These are phyloP conservation scores for Andinoacara biseriatus DNA, from an alignment of 2,113 vertebrate genomes.

Conservation along the genomic window DNA sequence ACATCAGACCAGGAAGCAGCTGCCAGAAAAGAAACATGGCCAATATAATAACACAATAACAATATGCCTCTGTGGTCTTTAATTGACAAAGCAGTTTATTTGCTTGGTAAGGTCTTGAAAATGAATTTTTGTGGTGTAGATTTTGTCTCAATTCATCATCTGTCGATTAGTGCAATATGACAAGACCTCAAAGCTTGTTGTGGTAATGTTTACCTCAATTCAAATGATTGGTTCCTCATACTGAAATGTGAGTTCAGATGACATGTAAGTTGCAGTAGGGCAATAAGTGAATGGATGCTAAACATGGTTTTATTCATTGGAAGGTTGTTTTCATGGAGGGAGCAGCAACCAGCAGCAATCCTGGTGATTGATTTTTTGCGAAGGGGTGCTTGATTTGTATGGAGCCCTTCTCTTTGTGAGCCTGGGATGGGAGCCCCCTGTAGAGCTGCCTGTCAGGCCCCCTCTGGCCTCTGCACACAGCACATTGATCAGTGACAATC, in stretches of 20 bases:
- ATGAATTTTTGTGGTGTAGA: background rate
- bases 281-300: background rate
- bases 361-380: conserved; percentile 57
- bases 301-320: conserved; percentile 31
- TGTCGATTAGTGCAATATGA: conserved; percentile 3
- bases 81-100: conserved; percentile 9
- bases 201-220: conserved; percentile 24
- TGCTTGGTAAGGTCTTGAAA: background rate
- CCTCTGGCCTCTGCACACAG: conserved; percentile 34
- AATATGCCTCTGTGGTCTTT: background rate
- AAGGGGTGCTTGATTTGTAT: conserved; percentile 47
- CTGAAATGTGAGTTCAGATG: conserved; percentile 16
- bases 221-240: conserved; percentile 46
- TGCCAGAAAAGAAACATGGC: background rate
- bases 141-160: background rate
- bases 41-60: background rate
- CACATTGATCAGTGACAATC: conserved; percentile 57
- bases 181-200: conserved; percentile 10
- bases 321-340: conserved; percentile 24
- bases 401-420: conserved; percentile 14
- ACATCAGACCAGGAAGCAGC: background rate
- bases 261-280: background rate
- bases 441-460: conserved; percentile 58
- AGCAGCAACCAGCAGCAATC: conserved; percentile 36
- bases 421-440: conserved; percentile 38